Base-by-base conservation (phyloP, 2,888 invertebrate genomes). In the Eilema depressum region DNA sequence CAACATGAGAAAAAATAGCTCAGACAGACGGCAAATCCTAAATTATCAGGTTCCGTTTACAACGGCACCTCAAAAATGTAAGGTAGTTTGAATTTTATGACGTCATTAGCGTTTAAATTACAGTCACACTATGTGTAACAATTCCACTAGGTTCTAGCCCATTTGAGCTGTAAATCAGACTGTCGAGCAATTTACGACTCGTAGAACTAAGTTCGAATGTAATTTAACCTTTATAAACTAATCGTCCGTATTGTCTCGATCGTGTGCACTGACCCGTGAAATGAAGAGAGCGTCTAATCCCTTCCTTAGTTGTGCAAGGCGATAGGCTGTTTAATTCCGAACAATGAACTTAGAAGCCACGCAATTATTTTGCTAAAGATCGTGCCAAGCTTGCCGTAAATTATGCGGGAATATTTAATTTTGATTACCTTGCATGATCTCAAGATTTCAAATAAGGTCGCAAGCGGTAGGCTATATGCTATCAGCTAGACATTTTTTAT, bases 241-340 rank as follows among this genome's bases (percentile, higher is more conserved):
- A 83, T 83, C 83, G 77, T 78, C 80, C 77, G 76, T 78, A 81
- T 80, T 78, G 81, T 79, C 76, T 77, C 78, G 74, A 78, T 78
- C 83, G 72, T 83, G 85, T 81, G 79, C 82, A 84, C 81, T 87
- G 86, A 86, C 86, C 87, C 88, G 85, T 85, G 85, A 89, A 91
- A 90, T 90, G 87, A 90, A 90, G 84, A 85, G 87, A 88, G 88
- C 87, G 82, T 80, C 86, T 91, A 91, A 92, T 89, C 90, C 89
- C 77, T 78, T 84, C 85, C 81, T 78, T 73, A 75, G 74, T 65
- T 61, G 65, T 70, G 60, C 66, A 87, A 89, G 85, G 88, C 84
- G 90, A 90, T 88, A 90, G 88, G 88, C 88, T 86, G 88, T 87
- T 91, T 89, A 88, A 89, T 86, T 88, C 84, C 77, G 85, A 86